Evolutionary conservation across 2,113 vertebrate genomes (phyloP).

Genomic region (Bubo blakistoni): DNA sequence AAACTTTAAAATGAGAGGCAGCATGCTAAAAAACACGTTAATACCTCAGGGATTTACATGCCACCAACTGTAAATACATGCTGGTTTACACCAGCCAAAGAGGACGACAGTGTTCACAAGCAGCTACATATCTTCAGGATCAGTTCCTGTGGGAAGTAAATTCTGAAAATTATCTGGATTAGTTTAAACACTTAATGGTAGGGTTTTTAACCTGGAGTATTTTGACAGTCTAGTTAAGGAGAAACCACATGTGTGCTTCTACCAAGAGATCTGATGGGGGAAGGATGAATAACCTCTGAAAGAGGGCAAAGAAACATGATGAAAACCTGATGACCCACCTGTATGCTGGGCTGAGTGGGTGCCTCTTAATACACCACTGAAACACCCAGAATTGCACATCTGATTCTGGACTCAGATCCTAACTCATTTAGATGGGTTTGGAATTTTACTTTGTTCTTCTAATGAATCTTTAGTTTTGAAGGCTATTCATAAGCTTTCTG

Average conservation of each 20-base stretch:
- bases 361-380: neutral
- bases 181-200: neutral
- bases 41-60: neutral
- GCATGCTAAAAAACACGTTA: neutral
- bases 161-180: neutral
- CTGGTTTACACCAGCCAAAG: neutral
- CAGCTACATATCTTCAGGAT: neutral
- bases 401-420: neutral
- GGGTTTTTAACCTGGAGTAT: neutral
- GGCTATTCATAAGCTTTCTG: neutral
- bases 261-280: neutral
- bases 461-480: neutral
- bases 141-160: neutral
- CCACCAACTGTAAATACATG: neutral
- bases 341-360: neutral
- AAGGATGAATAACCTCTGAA: neutral
- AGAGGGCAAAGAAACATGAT: neutral
- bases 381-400: neutral
- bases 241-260: accelerated
- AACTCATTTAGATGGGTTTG: neutral
- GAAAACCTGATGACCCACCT: neutral
- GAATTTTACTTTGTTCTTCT: neutral
- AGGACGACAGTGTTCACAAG: neutral
- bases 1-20: neutral
- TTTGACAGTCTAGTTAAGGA: neutral